Conservation (phyloP, 2,797 vertebrate species). For the Coregonus ussuriensis region DNA sequence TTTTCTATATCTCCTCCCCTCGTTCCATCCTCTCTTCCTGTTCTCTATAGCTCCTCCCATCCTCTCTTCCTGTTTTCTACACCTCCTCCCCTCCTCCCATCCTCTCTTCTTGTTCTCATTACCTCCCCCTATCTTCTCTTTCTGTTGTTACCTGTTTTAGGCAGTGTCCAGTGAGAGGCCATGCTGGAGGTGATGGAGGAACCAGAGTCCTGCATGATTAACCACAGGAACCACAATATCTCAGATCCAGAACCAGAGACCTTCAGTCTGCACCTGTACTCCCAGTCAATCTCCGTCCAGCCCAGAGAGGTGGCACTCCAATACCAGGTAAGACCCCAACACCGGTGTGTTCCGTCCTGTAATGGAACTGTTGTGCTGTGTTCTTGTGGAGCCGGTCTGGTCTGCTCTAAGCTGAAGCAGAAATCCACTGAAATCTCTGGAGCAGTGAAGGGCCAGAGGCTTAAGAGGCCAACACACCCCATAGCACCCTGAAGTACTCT, state of each 20-base stretch:
- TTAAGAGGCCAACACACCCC: constrained; percentile 70
- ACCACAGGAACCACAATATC: constrained; percentile 5
- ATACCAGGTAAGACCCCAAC: background rate
- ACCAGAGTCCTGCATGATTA: constrained; percentile 49
- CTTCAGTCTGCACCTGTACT: background rate
- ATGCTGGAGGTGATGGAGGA: constrained; percentile 30
- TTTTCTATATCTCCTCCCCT: no score
- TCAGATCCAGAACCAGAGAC: constrained; percentile 12
- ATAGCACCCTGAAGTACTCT: constrained; percentile 60
- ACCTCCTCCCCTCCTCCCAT: no score
- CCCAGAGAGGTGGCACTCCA: background rate
- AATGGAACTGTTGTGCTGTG: background rate
- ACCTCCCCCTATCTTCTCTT: no score
- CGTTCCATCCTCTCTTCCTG: no score
- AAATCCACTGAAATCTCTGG: constrained; percentile 61
- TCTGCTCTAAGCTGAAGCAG: constrained; percentile 40
- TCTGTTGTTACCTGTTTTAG: constrained; percentile 60
- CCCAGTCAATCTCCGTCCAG: background rate
- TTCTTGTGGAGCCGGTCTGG: constrained; percentile 4
- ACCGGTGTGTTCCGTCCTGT: background rate
- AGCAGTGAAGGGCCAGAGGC: constrained; percentile 55
- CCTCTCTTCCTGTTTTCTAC: no score
- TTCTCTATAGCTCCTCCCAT: no score
- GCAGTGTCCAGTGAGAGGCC: constrained; percentile 60
- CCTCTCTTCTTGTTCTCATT: background rate